Evolutionary conservation across 2,113 vertebrate genomes (phyloP).

Genomic region (Thinocorus orbignyianus): DNA sequence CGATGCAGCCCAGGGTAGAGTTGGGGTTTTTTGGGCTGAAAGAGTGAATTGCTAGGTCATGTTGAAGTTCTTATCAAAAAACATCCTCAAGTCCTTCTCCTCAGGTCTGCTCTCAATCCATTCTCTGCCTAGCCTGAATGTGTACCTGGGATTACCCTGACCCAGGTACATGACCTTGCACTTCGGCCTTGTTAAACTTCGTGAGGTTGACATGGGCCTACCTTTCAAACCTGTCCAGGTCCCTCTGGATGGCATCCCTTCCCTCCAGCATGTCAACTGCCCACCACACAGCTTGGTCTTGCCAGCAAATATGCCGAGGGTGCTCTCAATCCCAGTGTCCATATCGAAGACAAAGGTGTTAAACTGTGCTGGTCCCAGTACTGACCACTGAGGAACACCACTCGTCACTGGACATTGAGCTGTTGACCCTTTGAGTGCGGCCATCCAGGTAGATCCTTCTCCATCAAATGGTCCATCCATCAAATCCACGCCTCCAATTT

Average conservation of each 20-base stretch:
- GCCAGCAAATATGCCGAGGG: not conserved
- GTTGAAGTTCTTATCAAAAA: not conserved
- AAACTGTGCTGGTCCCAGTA: not conserved
- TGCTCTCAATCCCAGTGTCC: not conserved
- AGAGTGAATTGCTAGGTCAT: not conserved
- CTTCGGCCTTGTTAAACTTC: not conserved
- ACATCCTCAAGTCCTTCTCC: not conserved
- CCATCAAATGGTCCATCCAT: not conserved
- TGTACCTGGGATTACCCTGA: not conserved
- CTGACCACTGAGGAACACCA: not conserved
- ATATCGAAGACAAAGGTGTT: not conserved
- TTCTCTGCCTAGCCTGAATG: not conserved
- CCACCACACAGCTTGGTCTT: not conserved
- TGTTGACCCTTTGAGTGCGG: not conserved
- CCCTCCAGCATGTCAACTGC: not conserved
- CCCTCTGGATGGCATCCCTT: not conserved
- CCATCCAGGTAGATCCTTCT: not conserved
- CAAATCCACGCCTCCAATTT: not conserved
- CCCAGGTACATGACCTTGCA: not conserved
- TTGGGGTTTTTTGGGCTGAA: not conserved
- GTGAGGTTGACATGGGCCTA: not conserved
- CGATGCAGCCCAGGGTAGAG: not conserved
- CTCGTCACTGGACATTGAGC: not conserved
- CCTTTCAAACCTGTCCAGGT: not conserved
- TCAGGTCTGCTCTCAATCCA: not conserved